Percentiles rank a stretch among this genome's conserved stretches.
Conservation (phyloP, 2,113 vertebrate genomes). For the Ariopsis seemanni region DNA sequence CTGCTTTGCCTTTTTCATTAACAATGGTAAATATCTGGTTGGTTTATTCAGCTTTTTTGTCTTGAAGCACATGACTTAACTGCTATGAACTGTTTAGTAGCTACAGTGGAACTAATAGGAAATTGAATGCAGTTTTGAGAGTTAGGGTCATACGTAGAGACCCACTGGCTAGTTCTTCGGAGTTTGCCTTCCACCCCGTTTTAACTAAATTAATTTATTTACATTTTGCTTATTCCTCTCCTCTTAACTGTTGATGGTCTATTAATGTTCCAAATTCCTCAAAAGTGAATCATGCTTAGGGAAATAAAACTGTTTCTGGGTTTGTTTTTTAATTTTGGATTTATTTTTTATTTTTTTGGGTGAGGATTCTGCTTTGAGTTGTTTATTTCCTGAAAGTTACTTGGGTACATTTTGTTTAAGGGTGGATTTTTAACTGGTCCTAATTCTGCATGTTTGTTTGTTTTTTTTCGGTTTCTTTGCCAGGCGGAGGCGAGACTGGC, state of each 20-base stretch:
- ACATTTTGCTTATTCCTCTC: background rate
- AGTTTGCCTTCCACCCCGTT: no score
- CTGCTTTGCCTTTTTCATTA: background rate
- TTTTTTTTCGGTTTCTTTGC: background rate
- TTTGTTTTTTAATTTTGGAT: background rate
- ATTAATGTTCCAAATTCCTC: background rate
- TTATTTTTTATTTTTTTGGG: background rate
- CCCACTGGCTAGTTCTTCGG: background rate
- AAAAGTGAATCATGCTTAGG: background rate
- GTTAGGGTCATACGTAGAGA: background rate
- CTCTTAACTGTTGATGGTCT: background rate
- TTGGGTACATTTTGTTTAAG: background rate
- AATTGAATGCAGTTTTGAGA: background rate
- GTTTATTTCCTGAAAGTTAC: background rate
- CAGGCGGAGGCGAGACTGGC: conserved; percentile 89
- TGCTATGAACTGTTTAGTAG: background rate
- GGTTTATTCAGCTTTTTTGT: background rate
- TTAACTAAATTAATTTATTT: background rate
- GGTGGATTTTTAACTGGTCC: background rate
- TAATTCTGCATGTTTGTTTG: background rate
- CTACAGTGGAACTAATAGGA: background rate
- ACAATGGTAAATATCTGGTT: conserved; percentile 31
- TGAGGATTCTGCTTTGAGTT: background rate
- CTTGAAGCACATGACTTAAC: background rate
- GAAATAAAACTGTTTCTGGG: background rate